Evolutionary conservation across 1,140 invertebrate species (phyloP), one percentile per base, ranked within the genome.

Genomic region (Chironomus striatipennis): DNA sequence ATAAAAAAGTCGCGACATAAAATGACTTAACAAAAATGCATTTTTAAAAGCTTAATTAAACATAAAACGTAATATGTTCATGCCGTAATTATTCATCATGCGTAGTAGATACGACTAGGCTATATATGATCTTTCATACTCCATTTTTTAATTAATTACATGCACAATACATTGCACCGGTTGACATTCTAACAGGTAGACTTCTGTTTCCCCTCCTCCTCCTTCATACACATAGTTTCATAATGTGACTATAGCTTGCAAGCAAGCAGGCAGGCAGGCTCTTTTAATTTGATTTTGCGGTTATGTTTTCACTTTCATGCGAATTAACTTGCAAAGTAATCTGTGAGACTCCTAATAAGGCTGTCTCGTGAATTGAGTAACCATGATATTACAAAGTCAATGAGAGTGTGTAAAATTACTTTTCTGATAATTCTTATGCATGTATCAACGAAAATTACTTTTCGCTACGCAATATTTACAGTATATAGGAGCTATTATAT

Each of bases 1-100:
- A 76, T n/a, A 47, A 34, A 34, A 10, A 75, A 42, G 6, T 73
- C 73, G 15, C 9, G 43, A 5, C 42, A 75, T 67, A 47, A 57
- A n/a, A 57, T 21, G 65, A 70, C 18, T 70, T 70, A 12, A 70
- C 65, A 21, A 20, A 34, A 70, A 70, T 70, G 65, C 65, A 70
- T 70, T 70, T 70, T 70, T 21, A 57, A 57, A 57, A 57, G 47
- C 12, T 57, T 57, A 57, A 57, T 57, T 57, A 57, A 57, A 57
- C n/a, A 57, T 70, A 70, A 70, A 70, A 70, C 65, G 17, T 70
- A 70, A 70, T 70, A 20, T 9, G 47, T 57, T 12, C n/a, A 57
- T n/a, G 47, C 65, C 20, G 65, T 18, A 70, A 70, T 70, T 70
- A 70, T 70, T 18, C 65, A 70, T 70, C 65, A 18, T 70, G 65